These are phyloP conservation scores for Silvanus unidentatus DNA, from an alignment of 2,888 invertebrate species.

Conservation along the genomic window DNA sequence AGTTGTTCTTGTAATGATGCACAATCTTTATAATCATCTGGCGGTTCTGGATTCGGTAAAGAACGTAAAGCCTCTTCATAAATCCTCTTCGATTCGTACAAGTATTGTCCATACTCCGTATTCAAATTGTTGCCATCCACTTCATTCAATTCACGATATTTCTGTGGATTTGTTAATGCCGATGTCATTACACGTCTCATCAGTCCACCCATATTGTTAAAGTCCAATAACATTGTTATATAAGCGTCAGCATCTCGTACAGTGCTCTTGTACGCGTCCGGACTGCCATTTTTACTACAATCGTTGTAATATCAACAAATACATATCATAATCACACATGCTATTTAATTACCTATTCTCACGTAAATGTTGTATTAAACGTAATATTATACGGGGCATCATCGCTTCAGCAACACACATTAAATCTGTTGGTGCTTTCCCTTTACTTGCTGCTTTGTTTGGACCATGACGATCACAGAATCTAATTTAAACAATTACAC, in stretches of 20 bases:
- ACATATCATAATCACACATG: slow-evolving; percentile 4
- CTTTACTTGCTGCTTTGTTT: slow-evolving; percentile 67
- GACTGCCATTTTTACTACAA: slow-evolving; percentile 23
- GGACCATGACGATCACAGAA: slow-evolving; percentile 93
- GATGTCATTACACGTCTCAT: slow-evolving; percentile 92
- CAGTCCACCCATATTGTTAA: slow-evolving; percentile 94
- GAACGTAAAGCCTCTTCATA: slow-evolving; percentile 78
- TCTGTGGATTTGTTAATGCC: slow-evolving; percentile 82
- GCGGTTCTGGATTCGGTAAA: slow-evolving; percentile 65
- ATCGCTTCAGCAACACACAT: slow-evolving; percentile 89
- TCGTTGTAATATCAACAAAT: slow-evolving; percentile 1
- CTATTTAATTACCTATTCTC: slow-evolving; percentile 60
- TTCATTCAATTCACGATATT: slow-evolving; percentile 66
- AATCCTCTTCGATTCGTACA: slow-evolving; percentile 65
- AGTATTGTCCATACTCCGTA: slow-evolving; percentile 66
- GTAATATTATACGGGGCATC: slow-evolving; percentile 87
- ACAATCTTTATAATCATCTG: slow-evolving; percentile 71
- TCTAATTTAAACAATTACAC: slow-evolving; percentile 47
- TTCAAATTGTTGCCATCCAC: slow-evolving; percentile 54
- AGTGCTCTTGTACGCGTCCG: slow-evolving; percentile 61
- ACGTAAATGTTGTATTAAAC: slow-evolving; percentile 85
- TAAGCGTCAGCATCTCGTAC: slow-evolving; percentile 83
- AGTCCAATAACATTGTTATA: slow-evolving; percentile 85
- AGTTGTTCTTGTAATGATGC: slow-evolving; percentile 73
- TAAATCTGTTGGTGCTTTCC: slow-evolving; percentile 72